Percentiles rank a stretch among this genome's conserved stretches.
These are phyloP conservation scores for Drosophila nr. medialis DNA, from an alignment of 2,888 invertebrate species.

Conservation along the genomic window DNA sequence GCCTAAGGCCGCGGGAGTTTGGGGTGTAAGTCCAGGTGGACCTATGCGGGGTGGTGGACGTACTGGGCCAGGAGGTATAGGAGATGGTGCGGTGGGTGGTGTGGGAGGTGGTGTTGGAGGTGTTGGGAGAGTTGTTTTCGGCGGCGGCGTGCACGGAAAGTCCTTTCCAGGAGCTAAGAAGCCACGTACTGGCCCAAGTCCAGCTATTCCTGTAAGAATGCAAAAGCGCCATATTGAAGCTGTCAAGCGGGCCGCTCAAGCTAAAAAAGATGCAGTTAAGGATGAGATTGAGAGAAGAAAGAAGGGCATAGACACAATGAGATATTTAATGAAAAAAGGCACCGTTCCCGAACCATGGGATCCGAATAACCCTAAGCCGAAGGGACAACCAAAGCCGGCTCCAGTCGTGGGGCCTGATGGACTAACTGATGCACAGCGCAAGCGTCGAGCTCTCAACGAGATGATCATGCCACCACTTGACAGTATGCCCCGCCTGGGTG, in stretches of 20 bases:
- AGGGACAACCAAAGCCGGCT: not conserved
- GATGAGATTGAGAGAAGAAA: conserved; percentile 26
- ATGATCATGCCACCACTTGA: conserved; percentile 60
- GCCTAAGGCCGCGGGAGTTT: conserved; percentile 2
- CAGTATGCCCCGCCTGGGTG: conserved; percentile 62
- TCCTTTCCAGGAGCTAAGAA: conserved; percentile 27
- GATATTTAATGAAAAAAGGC: conserved; percentile 54
- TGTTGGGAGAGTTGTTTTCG: not conserved
- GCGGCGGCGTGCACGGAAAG: conserved; percentile 14
- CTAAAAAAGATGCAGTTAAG: conserved; percentile 17
- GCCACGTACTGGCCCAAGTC: not conserved
- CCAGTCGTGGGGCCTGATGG: conserved; percentile 51
- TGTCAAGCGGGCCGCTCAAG: conserved; percentile 20
- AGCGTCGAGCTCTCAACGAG: conserved; percentile 41
- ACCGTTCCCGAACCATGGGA: conserved; percentile 47
- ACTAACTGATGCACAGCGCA: conserved; percentile 51
- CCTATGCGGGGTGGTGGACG: conserved; percentile 23
- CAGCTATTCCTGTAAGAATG: conserved; percentile 38
- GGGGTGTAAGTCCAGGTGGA: conserved; percentile 28
- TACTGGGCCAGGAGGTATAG: conserved; percentile 6
- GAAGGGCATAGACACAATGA: conserved; percentile 59
- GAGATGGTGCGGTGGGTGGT: not conserved
- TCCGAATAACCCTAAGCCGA: conserved; percentile 16
- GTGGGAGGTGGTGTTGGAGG: not conserved
- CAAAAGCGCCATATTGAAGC: conserved; percentile 29